Percentiles rank a stretch among this genome's conserved stretches.
These are phyloP conservation scores for Lydus trimaculatus DNA, from an alignment of 2,888 invertebrate species.

Conservation along the genomic window DNA sequence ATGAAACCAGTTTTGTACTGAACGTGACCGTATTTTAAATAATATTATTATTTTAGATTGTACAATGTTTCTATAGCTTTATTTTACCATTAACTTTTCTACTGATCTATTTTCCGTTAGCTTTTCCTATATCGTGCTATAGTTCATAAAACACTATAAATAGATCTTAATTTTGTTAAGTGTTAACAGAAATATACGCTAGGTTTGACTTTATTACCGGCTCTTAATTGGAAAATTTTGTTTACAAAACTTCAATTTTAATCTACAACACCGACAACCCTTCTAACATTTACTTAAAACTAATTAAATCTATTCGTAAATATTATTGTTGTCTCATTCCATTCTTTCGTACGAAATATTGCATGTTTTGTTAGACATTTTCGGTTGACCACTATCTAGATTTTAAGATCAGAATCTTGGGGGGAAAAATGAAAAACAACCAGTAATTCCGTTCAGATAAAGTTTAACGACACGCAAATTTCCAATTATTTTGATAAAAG, in stretches of 20 bases:
- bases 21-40: too few relatives aligned
- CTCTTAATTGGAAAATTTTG: conserved; percentile 32
- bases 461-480: conserved; percentile 3
- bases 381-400: too few relatives aligned
- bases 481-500: conserved; percentile 8
- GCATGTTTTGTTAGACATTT: too few relatives aligned
- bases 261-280: conserved; percentile 7
- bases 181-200: conserved; percentile 33
- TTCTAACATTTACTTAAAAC: neutral
- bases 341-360: too few relatives aligned
- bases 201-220: conserved; percentile 27
- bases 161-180: conserved; percentile 32
- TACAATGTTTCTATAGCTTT: neutral
- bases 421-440: too few relatives aligned
- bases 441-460: too few relatives aligned
- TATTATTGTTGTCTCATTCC: too few relatives aligned
- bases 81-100: neutral
- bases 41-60: neutral
- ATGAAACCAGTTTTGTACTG: too few relatives aligned
- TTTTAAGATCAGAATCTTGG: too few relatives aligned
- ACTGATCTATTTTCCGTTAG: neutral
- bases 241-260: conserved; percentile 27
- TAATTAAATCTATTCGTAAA: neutral
- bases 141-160: conserved; percentile 30
- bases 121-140: conserved; percentile 20